Evolutionary conservation across 2,797 vertebrate genomes (phyloP).

Genomic region (Poecilia velifera): DNA sequence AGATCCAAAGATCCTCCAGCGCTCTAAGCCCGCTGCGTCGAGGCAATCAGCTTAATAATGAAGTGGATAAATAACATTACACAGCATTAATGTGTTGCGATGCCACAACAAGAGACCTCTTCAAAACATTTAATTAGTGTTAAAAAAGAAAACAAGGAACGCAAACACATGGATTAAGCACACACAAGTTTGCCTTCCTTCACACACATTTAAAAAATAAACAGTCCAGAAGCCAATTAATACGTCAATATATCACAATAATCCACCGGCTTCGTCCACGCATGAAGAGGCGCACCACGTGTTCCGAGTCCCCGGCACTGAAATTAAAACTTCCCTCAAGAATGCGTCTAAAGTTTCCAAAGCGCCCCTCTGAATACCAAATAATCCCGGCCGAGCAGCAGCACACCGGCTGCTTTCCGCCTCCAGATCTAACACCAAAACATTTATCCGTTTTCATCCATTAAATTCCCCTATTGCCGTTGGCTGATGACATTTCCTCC

Average conservation of each 20-base stretch:
- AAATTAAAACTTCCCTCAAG: conserved; percentile 66
- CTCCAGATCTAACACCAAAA: background rate
- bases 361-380: conserved; percentile 65
- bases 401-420: conserved; percentile 30
- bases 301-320: conserved; percentile 47
- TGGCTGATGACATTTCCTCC: conserved; percentile 64
- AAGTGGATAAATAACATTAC: conserved; percentile 28
- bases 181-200: background rate
- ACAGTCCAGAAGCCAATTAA: background rate
- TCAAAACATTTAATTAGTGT: background rate
- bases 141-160: background rate
- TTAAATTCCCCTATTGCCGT: background rate
- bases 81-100: conserved; percentile 2
- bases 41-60: conserved; percentile 48
- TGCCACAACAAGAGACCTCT: background rate
- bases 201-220: background rate
- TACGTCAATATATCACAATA: conserved; percentile 21
- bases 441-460: conserved; percentile 11
- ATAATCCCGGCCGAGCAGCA: conserved; percentile 33
- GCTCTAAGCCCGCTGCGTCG: conserved; percentile 15
- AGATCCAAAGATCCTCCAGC: conserved; percentile 13
- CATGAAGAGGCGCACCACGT: conserved; percentile 64
- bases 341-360: conserved; percentile 75
- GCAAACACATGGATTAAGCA: background rate
- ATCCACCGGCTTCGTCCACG: conserved; percentile 44